A percentile compares a stretch with the other conserved stretches of the same genome.
Evolutionary conservation across 2,113 vertebrate species (phyloP).

Genomic region (Cebidichthys violaceus): DNA sequence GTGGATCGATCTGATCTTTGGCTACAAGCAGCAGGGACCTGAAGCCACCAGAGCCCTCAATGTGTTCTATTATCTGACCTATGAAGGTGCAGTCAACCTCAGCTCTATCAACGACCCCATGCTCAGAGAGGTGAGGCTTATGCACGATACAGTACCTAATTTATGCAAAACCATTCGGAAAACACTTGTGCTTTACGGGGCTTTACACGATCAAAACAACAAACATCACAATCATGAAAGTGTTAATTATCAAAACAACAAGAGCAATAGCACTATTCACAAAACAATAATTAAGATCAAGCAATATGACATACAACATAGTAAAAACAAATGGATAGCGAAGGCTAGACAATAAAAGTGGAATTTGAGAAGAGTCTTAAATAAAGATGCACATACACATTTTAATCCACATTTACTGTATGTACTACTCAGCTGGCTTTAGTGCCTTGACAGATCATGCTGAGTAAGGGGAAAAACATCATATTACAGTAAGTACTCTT

Average conservation of each 20-base stretch:
- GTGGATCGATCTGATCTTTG: slow-evolving; percentile 99
- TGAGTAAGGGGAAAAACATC: slow-evolving; percentile 55
- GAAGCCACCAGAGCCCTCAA: slow-evolving; percentile 95
- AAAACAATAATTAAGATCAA: not conserved
- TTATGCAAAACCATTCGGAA: not conserved
- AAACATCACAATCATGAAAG: not conserved
- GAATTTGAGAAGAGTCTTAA: not conserved
- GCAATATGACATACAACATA: not conserved
- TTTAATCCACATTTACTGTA: slow-evolving; percentile 29
- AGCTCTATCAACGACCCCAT: slow-evolving; percentile 93
- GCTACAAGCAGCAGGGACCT: slow-evolving; percentile 98
- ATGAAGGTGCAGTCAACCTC: slow-evolving; percentile 95
- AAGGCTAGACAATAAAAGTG: not conserved
- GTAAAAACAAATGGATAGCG: not conserved
- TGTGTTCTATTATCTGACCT: slow-evolving; percentile 98
- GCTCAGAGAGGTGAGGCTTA: slow-evolving; percentile 91
- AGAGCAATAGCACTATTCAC: not conserved
- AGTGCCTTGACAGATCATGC: slow-evolving; percentile 43
- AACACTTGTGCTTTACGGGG: not conserved
- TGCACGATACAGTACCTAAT: not conserved
- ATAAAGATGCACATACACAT: not conserved
- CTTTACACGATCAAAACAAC: not conserved
- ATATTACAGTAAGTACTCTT: slow-evolving; percentile 63
- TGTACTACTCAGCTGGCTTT: slow-evolving; percentile 15
- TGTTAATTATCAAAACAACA: not conserved